These are phyloP conservation scores for Phrynocephalus versicolor DNA, from an alignment of 2,113 vertebrate genomes.

Conservation along the genomic window DNA sequence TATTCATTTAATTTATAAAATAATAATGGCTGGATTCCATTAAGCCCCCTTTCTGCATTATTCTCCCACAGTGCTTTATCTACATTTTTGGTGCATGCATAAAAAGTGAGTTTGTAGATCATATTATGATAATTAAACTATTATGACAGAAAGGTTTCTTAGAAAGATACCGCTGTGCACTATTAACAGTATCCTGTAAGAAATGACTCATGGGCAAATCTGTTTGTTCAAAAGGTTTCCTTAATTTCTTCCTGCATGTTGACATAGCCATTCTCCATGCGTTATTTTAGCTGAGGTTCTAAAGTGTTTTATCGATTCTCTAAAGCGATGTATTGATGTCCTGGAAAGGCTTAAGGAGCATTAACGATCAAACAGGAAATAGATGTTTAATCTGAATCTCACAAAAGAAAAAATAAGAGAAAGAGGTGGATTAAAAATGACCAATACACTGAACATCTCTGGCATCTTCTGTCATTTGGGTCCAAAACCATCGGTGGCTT, in stretches of 20 bases:
- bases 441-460: not conserved
- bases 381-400: not conserved
- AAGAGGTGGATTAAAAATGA: not conserved
- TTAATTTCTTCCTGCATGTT: not conserved
- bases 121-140: not conserved
- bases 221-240: not conserved
- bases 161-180: not conserved
- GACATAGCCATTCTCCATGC: not conserved
- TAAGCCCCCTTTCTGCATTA: not conserved
- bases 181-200: not conserved
- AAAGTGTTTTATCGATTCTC: conserved; percentile 18
- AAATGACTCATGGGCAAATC: conserved; percentile 22
- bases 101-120: not conserved
- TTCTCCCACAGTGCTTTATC: too few relatives aligned
- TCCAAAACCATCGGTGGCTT: too few relatives aligned
- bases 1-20: not conserved
- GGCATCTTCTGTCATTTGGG: too few relatives aligned
- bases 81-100: not conserved
- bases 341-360: conserved; percentile 2
- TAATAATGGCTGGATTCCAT: not conserved
- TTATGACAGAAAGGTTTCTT: not conserved
- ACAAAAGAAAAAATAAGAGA: not conserved
- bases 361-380: not conserved
- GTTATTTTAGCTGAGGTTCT: conserved; percentile 13
- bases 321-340: not conserved